These are phyloP conservation scores for Pyrgus malvae DNA, from an alignment of 2,888 invertebrate species.

Conservation along the genomic window DNA sequence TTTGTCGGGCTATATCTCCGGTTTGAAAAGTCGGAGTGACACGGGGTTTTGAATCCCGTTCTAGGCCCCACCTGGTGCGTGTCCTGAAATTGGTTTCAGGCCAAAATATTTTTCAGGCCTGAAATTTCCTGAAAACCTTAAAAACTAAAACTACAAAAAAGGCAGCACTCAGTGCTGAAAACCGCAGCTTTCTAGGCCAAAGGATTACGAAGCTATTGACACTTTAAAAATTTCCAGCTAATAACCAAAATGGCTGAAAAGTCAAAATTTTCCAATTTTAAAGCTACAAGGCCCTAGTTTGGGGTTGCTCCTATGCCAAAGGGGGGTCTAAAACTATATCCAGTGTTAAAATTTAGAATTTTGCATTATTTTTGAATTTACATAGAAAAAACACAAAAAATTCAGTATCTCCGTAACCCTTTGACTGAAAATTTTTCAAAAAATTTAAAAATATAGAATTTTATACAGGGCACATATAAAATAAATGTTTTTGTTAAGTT, in stretches of 20 bases:
- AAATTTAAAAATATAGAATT: not conserved
- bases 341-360: not conserved
- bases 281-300: not conserved
- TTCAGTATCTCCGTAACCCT: not conserved
- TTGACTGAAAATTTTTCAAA: not conserved
- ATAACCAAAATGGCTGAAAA: not conserved
- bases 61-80: not conserved
- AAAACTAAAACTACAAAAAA: not conserved
- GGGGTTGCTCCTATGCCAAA: not conserved
- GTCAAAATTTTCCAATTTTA: not conserved
- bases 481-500: not conserved
- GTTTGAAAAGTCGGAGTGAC: not conserved
- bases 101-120: not conserved
- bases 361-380: not conserved
- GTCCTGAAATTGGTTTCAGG: not conserved
- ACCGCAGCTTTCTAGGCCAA: not conserved
- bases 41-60: not conserved
- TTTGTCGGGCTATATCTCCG: no score
- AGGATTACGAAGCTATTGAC: not conserved
- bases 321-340: not conserved
- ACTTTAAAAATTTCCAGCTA: not conserved
- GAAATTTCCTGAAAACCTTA: not conserved
- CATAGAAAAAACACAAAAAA: not conserved
- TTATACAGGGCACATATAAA: not conserved
- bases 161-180: not conserved